Conservation (phyloP, 1,140 invertebrate genomes). For the Drosophila bocqueti region DNA sequence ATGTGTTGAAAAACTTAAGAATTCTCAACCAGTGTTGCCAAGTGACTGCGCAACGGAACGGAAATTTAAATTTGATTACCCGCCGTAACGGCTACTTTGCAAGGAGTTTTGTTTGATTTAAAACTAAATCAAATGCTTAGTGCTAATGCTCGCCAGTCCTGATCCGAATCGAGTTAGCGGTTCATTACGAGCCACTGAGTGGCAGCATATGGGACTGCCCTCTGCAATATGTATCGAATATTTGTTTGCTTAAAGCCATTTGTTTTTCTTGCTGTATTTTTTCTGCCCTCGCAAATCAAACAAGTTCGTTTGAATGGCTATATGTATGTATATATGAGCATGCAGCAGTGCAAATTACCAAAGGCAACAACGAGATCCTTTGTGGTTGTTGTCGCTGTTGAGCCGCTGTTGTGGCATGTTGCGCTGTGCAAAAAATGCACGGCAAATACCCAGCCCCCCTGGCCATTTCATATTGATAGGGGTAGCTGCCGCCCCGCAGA, state of each 20-base stretch:
- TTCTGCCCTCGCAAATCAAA: constrained; percentile 50
- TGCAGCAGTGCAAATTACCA: constrained; percentile 45
- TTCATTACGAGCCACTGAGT: constrained; percentile 1
- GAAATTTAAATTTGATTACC: neutral
- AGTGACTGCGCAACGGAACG: neutral
- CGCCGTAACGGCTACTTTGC: neutral
- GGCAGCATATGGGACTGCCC: neutral
- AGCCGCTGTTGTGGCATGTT: constrained; percentile 56
- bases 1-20: neutral
- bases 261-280: constrained; percentile 41
- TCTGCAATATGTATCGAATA: constrained; percentile 10
- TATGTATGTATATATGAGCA: neutral
- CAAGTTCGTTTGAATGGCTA: constrained; percentile 8
- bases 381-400: constrained; percentile 48
- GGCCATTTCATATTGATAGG: constrained; percentile 41
- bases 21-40: neutral
- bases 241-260: constrained; percentile 5
- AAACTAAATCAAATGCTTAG: neutral
- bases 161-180: constrained; percentile 3
- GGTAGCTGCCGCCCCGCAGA: constrained; percentile 14
- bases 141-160: no score
- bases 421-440: constrained; percentile 57
- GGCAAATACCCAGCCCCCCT: constrained; percentile 57
- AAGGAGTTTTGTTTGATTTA: neutral
- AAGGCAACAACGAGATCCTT: constrained; percentile 42